Evolutionary conservation across 2,888 invertebrate genomes (phyloP).

Genomic region (Portevinia maculata): DNA sequence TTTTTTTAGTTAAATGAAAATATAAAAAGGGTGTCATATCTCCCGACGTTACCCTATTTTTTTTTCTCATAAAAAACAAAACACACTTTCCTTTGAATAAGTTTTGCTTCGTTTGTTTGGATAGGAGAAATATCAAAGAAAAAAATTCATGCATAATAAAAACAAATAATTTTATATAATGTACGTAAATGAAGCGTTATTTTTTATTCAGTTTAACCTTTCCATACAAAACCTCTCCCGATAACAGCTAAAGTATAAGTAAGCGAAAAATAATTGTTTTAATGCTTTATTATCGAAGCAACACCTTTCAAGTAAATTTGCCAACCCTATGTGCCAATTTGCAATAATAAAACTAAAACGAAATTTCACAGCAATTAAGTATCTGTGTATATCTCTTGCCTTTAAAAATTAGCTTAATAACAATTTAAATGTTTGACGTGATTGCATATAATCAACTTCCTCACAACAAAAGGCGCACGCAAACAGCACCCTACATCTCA

Average conservation of each 20-base stretch:
- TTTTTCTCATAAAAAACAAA: too few species aligned
- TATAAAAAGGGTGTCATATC: too few species aligned
- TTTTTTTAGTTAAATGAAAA: too few species aligned
- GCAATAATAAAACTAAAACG: slow-evolving; percentile 13
- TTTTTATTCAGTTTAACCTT: too few species aligned
- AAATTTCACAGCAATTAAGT: not conserved
- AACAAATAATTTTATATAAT: too few species aligned
- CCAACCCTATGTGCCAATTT: slow-evolving; percentile 20
- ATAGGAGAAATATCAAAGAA: too few species aligned
- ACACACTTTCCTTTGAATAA: too few species aligned
- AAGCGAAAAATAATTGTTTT: not conserved
- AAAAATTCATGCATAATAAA: too few species aligned
- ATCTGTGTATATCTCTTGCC: not conserved
- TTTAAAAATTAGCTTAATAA: slow-evolving; percentile 57
- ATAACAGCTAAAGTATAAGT: not conserved
- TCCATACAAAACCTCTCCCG: not conserved
- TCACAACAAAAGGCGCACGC: slow-evolving; percentile 39
- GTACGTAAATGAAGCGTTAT: too few species aligned
- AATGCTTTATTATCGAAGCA: slow-evolving; percentile 15
- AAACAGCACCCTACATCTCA: slow-evolving; percentile 1
- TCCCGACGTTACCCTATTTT: too few species aligned
- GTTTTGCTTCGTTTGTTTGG: too few species aligned
- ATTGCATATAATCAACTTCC: slow-evolving; percentile 79
- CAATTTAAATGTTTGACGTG: slow-evolving; percentile 78
- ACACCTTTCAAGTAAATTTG: slow-evolving; percentile 33